Percentiles rank a stretch among this genome's conserved stretches.
Evolutionary conservation across 2,888 invertebrate genomes (phyloP).

Genomic region (Hypselothyrea guttata): DNA sequence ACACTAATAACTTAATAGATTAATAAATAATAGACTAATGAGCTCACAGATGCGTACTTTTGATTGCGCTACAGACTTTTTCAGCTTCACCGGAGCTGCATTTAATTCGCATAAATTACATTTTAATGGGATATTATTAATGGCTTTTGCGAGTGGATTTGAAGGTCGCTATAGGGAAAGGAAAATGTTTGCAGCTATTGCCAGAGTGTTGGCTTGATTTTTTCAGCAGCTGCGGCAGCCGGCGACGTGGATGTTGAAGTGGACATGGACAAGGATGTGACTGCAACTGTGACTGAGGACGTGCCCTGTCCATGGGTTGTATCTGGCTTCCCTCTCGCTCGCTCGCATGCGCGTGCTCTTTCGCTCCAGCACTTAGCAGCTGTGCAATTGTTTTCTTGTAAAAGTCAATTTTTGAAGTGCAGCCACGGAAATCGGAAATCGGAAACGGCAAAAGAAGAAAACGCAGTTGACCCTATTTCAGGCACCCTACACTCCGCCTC

Average conservation of each 20-base stretch:
- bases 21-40: too few relatives aligned
- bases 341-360: background rate
- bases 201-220: slow-evolving; percentile 40
- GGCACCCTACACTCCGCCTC: background rate
- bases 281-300: slow-evolving; percentile 15
- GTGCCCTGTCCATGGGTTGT: slow-evolving; percentile 51
- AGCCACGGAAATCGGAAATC: slow-evolving; percentile 69
- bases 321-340: background rate
- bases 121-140: background rate
- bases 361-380: slow-evolving; percentile 66
- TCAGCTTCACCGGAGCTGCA: slow-evolving; percentile 19
- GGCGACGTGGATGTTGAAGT: slow-evolving; percentile 23
- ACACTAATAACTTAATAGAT: too few relatives aligned
- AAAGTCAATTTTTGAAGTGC: slow-evolving; percentile 76
- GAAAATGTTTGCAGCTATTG: background rate
- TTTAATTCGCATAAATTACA: slow-evolving; percentile 15
- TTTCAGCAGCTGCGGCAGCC: slow-evolving; percentile 36
- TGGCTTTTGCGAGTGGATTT: slow-evolving; percentile 23
- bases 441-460: slow-evolving; percentile 64
- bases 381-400: slow-evolving; percentile 74
- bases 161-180: slow-evolving; percentile 6
- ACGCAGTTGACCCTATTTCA: slow-evolving; percentile 67
- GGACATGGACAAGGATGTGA: background rate
- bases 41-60: too few relatives aligned
- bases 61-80: too few relatives aligned